Evolutionary conservation across 2,113 vertebrate genomes (phyloP).

Genomic region (Malurus melanocephalus): DNA sequence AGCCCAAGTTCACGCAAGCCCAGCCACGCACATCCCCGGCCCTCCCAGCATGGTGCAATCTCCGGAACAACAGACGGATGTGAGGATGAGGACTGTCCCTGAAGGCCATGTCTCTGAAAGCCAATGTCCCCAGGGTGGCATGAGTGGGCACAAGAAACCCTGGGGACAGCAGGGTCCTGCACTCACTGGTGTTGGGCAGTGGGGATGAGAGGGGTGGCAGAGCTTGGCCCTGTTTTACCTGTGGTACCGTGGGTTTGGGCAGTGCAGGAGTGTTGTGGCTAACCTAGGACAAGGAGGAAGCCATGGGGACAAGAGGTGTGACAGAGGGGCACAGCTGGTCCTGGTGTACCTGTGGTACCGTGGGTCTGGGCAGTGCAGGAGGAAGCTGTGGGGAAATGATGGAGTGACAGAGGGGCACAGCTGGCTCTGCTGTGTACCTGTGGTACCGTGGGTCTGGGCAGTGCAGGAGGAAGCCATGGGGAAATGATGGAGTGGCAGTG

Average conservation of each 20-base stretch:
- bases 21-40: background rate
- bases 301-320: too few relatives aligned
- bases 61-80: rapidly evolving
- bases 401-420: too few relatives aligned
- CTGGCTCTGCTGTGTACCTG: too few relatives aligned
- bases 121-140: rapidly evolving
- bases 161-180: rapidly evolving
- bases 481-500: background rate
- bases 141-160: rapidly evolving
- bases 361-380: background rate
- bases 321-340: too few relatives aligned
- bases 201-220: background rate
- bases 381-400: too few relatives aligned
- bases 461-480: background rate
- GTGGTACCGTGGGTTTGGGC: too few relatives aligned
- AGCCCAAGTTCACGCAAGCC: background rate
- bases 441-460: too few relatives aligned
- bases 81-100: background rate
- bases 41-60: background rate
- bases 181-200: rapidly evolving
- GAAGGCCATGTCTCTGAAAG: rapidly evolving
- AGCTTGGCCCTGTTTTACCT: background rate
- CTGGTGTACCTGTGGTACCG: too few relatives aligned
- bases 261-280: too few relatives aligned
- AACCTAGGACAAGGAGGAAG: too few relatives aligned